Conservation (phyloP, 2,888 invertebrate genomes). For the Trimorus sp. region DNA sequence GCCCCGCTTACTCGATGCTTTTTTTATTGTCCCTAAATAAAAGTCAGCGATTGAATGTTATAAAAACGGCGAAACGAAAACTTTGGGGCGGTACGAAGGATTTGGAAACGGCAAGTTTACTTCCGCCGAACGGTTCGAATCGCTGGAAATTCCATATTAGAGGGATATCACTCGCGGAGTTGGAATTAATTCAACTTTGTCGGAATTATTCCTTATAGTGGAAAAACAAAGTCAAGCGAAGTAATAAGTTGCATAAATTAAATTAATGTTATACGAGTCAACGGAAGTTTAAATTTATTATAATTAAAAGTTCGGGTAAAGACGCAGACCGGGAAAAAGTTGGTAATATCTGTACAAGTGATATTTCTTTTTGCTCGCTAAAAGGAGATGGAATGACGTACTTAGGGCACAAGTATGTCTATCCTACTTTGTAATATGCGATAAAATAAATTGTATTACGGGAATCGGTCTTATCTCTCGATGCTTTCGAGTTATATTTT, state of each 20-base stretch:
- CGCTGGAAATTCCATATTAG: background rate
- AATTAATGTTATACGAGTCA: conserved; percentile 29
- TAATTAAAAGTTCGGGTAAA: conserved; percentile 31
- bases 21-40: too few relatives aligned
- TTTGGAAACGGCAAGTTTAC: background rate
- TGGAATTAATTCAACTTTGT: conserved; percentile 31
- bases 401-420: conserved; percentile 24
- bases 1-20: too few relatives aligned
- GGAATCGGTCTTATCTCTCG: conserved; percentile 7
- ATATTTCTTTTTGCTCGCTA: conserved; percentile 25
- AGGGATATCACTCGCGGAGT: background rate
- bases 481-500: too few relatives aligned
- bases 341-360: conserved; percentile 35
- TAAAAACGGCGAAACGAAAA: too few relatives aligned
- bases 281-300: conserved; percentile 39
- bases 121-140: background rate
- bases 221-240: conserved; percentile 16
- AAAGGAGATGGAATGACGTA: conserved; percentile 26
- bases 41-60: too few relatives aligned
- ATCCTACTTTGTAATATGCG: conserved; percentile 7
- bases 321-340: conserved; percentile 27
- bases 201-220: background rate
- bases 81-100: too few relatives aligned
- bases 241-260: conserved; percentile 28
- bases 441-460: conserved; percentile 24